Base-by-base conservation (phyloP, 1,140 invertebrate species). In the Saccostrea echinata region DNA sequence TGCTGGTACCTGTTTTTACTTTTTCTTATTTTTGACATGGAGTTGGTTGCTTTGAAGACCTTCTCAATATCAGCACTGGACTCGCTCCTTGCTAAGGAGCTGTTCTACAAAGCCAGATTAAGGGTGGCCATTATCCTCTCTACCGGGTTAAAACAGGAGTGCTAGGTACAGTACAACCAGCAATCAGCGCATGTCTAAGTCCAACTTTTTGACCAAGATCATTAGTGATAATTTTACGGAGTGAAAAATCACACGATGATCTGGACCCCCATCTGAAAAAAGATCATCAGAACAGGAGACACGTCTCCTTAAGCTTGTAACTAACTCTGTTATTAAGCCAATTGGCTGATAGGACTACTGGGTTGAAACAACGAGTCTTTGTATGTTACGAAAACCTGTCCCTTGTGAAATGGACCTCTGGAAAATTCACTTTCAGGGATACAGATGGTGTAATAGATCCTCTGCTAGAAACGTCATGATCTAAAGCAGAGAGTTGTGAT, bases 231-330 rank as follows among this genome's bases (percentile, higher is more conserved):
- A 43, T 68, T 86, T 86, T 4, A 86, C 85, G 13, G 64, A 80
- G 51, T 76, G 64, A 30, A 76, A 86, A 27, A 30, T 86, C 24
- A 86, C 2, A 52, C 85, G 71, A 53, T 86, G 68, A 80, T 86
- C 68, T 30, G 85, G 85, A 27, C 35, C 85, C 2, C 85, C 85
- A 80, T 80, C 64, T 80, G 85, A 43, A 84, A n/a, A n/a, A 51
- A 53, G 35, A 84, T 33, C 82, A 84, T 27, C 13, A 43, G 43
- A 52, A 33, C 16, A 18, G 82, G 82, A 21, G 16, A 9, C 24
- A 13, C 82, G 6, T 51, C 51, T 51, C 52, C 43, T 84, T 43
- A 21, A 71, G 27, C 9, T 24, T 53, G 35, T 53, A 84, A 52
- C 9, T 43, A 21, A 24, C 11, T 52, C n/a, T 24, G 11, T 13